Conservation (phyloP, 1,140 invertebrate genomes). For the Neelides sp. region DNA sequence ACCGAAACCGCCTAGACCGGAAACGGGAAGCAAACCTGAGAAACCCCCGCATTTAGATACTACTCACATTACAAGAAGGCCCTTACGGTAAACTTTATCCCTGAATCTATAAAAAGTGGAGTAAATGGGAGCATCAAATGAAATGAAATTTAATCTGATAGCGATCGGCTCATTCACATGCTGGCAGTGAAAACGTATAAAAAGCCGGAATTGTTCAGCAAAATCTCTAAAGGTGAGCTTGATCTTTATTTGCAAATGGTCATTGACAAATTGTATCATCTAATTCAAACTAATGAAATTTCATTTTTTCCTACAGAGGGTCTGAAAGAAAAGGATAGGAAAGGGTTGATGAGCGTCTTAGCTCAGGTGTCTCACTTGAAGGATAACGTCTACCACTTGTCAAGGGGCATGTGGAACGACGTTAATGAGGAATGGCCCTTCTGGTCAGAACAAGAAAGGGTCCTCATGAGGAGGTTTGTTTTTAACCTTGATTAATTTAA, state of each 20-base stretch:
- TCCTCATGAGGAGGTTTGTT: conserved; percentile 63
- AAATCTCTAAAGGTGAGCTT: conserved; percentile 59
- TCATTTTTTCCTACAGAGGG: conserved; percentile 53
- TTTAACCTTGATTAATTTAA: too few species aligned
- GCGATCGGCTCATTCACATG: conserved; percentile 82
- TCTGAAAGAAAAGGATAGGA: conserved; percentile 65
- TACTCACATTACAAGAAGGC: conserved; percentile 16
- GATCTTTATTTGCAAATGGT: conserved; percentile 8
- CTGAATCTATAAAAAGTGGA: background rate
- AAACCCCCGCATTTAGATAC: too few species aligned
- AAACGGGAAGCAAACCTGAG: too few species aligned
- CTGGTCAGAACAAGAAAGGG: conserved; percentile 74
- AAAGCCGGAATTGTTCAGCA: conserved; percentile 71
- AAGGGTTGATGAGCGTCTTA: conserved; percentile 56
- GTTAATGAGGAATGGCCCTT: conserved; percentile 88
- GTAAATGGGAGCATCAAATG: too few species aligned
- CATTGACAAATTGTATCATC: background rate
- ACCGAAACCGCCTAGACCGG: too few species aligned
- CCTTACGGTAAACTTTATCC: conserved; percentile 16
- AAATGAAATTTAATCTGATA: conserved; percentile 38
- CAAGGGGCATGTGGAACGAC: conserved; percentile 75
- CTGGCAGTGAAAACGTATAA: conserved; percentile 82
- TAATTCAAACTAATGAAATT: background rate
- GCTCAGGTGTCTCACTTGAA: conserved; percentile 63
- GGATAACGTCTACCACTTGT: conserved; percentile 76